Evolutionary conservation across 2,888 invertebrate genomes (phyloP).

Genomic region (Resseliella maxima): DNA sequence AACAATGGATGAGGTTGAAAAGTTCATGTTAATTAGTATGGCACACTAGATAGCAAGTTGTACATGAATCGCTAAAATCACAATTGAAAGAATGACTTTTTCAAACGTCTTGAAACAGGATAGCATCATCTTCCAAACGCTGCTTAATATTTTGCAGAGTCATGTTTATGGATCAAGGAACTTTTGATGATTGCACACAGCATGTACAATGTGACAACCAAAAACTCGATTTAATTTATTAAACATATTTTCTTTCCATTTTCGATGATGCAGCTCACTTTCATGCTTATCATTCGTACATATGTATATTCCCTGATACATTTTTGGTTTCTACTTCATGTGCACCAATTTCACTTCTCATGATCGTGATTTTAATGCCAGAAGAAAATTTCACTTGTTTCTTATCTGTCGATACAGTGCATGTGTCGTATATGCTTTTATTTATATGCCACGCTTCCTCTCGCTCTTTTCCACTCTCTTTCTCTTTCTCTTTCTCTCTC

Average conservation of each 20-base stretch:
- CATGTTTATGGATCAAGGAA: neutral
- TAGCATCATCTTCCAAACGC: too few species aligned
- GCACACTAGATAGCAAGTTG: too few species aligned
- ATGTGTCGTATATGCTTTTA: neutral
- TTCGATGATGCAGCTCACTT: neutral
- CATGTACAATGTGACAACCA: neutral
- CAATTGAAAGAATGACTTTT: too few species aligned
- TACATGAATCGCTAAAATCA: too few species aligned
- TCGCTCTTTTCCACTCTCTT: too few species aligned
- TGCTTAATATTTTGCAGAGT: too few species aligned
- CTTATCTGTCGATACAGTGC: neutral
- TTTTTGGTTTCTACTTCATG: too few species aligned
- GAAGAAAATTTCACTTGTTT: constrained; percentile 41
- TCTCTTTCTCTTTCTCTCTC: too few species aligned
- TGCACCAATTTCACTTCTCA: constrained; percentile 34
- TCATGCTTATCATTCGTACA: neutral
- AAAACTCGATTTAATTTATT: neutral
- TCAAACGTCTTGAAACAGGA: neutral
- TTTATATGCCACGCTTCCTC: too few species aligned
- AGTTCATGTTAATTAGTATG: neutral
- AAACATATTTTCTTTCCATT: neutral
- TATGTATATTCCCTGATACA: neutral
- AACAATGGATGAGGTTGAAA: neutral
- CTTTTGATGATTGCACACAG: neutral
- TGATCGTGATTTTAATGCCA: constrained; percentile 20